A percentile compares a stretch with the other conserved stretches of the same genome.
Conservation (phyloP, 2,113 vertebrate genomes). For the Paradisaea rubra region DNA sequence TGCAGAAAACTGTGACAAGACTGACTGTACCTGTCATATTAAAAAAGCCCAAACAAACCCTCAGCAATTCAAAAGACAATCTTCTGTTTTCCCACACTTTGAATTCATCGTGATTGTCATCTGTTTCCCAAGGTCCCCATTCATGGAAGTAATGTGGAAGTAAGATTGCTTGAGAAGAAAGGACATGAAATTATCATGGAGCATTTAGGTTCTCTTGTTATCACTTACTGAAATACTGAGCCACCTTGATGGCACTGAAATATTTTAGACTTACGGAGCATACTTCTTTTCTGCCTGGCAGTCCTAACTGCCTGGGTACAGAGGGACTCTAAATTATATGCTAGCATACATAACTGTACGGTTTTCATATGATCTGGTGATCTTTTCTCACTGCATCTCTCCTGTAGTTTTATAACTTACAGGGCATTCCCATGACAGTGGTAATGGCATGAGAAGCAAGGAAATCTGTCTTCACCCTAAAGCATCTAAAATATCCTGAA, state of each 20-base stretch:
- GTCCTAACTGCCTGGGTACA: neutral
- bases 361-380: neutral
- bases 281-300: neutral
- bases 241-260: neutral
- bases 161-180: neutral
- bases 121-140: neutral
- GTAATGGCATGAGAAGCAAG: neutral
- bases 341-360: rapidly evolving
- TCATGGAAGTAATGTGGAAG: neutral
- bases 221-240: neutral
- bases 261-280: neutral
- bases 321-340: neutral
- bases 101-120: neutral
- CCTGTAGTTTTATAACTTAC: neutral
- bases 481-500: neutral
- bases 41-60: neutral
- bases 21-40: neutral
- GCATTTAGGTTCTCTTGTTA: neutral
- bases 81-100: neutral
- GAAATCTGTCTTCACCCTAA: neutral
- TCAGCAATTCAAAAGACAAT: neutral
- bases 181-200: neutral
- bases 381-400: neutral
- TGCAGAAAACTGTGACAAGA: neutral
- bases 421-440: neutral